Conservation (phyloP, 2,797 vertebrate species). For the Vultur gryphus region DNA sequence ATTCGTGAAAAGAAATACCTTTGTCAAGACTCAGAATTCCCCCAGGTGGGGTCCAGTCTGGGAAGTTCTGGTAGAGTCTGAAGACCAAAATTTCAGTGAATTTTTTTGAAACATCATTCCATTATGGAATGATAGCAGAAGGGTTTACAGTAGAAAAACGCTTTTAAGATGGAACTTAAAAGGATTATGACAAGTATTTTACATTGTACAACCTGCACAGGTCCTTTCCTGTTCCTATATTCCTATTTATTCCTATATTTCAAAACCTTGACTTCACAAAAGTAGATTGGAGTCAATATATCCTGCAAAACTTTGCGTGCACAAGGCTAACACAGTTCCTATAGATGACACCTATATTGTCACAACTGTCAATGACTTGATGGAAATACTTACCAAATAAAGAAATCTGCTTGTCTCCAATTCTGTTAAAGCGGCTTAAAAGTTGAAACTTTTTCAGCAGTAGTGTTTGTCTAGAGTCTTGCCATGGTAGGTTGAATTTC, state of each 20-base stretch:
- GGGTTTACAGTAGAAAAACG: background rate
- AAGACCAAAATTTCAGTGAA: background rate
- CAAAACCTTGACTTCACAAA: background rate
- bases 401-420: background rate
- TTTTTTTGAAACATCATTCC: background rate
- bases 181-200: background rate
- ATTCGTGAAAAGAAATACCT: background rate
- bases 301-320: background rate
- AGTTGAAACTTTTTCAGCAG: background rate
- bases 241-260: background rate
- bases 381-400: background rate
- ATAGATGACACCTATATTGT: background rate
- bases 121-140: background rate
- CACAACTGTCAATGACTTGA: background rate
- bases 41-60: rapidly evolving
- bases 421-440: background rate
- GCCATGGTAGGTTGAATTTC: background rate
- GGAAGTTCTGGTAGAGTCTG: background rate
- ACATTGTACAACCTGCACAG: background rate
- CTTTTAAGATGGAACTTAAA: background rate
- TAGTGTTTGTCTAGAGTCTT: background rate
- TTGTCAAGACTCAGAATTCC: background rate
- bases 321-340: background rate
- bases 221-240: background rate
- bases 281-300: background rate